Conservation (phyloP, 2,888 invertebrate species). For the Drosophila stalkeri region DNA sequence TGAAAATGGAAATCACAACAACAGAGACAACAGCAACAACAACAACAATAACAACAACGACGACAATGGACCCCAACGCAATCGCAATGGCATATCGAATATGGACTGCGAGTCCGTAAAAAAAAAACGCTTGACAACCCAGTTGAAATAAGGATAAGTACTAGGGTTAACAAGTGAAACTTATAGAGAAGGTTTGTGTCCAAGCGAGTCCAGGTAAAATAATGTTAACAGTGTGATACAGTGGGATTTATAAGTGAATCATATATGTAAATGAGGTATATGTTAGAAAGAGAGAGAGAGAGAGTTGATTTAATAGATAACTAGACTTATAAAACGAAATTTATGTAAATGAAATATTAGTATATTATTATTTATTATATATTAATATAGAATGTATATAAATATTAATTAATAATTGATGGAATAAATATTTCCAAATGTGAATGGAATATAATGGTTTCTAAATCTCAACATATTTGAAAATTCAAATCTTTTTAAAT, state of each 20-base stretch:
- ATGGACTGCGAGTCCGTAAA: conserved; percentile 48
- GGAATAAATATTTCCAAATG: too few species aligned
- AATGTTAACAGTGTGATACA: not conserved
- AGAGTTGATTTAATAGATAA: not conserved
- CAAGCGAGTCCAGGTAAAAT: not conserved
- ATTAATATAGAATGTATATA: too few species aligned
- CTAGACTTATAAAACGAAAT: not conserved
- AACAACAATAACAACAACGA: conserved; percentile 41
- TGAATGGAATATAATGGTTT: too few species aligned
- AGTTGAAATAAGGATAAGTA: conserved; percentile 17
- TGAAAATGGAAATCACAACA: conserved; percentile 70
- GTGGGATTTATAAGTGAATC: not conserved
- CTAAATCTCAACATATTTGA: too few species aligned
- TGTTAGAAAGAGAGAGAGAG: not conserved
- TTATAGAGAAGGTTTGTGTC: not conserved
- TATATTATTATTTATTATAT: too few species aligned
- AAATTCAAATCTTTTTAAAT: too few species aligned
- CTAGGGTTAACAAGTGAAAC: not conserved
- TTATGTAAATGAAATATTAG: not conserved
- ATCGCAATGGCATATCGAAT: conserved; percentile 59
- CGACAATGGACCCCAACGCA: conserved; percentile 21
- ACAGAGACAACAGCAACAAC: conserved; percentile 39
- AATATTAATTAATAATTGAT: too few species aligned
- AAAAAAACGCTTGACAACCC: conserved; percentile 17
- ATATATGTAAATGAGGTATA: not conserved